Evolutionary conservation across 2,113 vertebrate genomes (phyloP).

Genomic region (Barbus barbus): DNA sequence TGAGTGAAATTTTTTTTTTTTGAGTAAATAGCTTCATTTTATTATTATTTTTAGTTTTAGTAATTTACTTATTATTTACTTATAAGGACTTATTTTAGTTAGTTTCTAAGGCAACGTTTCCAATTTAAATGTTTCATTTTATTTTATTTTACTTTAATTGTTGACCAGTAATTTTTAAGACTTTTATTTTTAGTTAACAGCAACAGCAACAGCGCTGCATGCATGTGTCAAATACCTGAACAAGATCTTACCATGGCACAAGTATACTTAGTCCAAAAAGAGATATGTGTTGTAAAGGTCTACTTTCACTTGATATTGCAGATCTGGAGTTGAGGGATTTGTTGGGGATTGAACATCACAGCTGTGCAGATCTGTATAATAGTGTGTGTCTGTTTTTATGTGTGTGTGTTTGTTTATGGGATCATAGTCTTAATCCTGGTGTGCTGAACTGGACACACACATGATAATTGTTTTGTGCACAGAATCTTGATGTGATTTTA

Average conservation of each 20-base stretch:
- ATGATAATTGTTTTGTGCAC: conserved; percentile 25
- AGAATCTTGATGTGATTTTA: conserved; percentile 11
- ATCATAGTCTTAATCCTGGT: conserved; percentile 52
- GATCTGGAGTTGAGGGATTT: not conserved
- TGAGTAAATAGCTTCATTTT: no score
- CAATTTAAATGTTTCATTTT: no score
- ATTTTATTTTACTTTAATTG: no score
- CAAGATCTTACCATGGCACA: no score
- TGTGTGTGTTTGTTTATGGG: conserved; percentile 71
- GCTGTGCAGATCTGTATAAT: conserved; percentile 47
- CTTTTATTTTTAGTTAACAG: no score
- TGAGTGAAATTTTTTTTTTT: not conserved
- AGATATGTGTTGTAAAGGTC: not conserved
- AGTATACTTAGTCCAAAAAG: not conserved
- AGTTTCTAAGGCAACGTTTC: no score
- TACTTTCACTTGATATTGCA: no score
- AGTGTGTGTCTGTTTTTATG: conserved; percentile 53
- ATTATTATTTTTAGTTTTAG: not conserved
- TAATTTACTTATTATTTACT: not conserved
- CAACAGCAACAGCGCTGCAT: no score
- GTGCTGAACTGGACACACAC: conserved; percentile 56
- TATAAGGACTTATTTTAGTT: no score
- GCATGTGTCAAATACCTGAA: no score
- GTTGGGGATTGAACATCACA: conserved; percentile 46
- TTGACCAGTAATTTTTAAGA: no score